phyloP scores from a whole-genome alignment of 2,113 vertebrate species.

The Rhea pennata region DNA sequence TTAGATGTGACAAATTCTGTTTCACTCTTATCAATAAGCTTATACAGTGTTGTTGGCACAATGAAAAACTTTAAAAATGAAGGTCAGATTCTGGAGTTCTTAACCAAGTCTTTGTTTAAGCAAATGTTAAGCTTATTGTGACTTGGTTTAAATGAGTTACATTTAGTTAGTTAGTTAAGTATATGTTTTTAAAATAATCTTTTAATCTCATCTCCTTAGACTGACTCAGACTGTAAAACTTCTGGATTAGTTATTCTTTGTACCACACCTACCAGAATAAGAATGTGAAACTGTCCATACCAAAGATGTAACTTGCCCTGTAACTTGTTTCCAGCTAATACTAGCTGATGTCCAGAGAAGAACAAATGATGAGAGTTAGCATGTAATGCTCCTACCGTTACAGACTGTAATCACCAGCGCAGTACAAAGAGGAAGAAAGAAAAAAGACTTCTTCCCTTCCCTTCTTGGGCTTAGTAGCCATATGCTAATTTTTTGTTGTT shows the following conservation, averaged over 20 bases:
- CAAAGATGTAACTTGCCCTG: not conserved
- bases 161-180: not conserved
- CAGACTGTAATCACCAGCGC: not conserved
- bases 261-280: not conserved
- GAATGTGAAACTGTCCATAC: not conserved
- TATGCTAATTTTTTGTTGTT: not conserved
- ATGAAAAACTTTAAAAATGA: not conserved
- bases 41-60: not conserved
- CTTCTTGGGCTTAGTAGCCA: not conserved
- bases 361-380: not conserved
- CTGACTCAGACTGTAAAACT: not conserved
- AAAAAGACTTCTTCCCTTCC: not conserved
- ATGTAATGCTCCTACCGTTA: not conserved
- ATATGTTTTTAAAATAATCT: not conserved
- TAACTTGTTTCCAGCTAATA: not conserved
- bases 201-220: not conserved
- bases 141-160: not conserved
- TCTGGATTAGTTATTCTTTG: not conserved
- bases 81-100: not conserved
- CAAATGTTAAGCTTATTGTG: not conserved
- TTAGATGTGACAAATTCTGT: not conserved
- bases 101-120: not conserved
- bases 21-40: not conserved
- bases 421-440: not conserved
- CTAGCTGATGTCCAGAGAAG: not conserved